Percentiles rank a stretch among this genome's conserved stretches.
Conservation (phyloP, 2,113 vertebrate genomes). For the Turdus rufiventris region DNA sequence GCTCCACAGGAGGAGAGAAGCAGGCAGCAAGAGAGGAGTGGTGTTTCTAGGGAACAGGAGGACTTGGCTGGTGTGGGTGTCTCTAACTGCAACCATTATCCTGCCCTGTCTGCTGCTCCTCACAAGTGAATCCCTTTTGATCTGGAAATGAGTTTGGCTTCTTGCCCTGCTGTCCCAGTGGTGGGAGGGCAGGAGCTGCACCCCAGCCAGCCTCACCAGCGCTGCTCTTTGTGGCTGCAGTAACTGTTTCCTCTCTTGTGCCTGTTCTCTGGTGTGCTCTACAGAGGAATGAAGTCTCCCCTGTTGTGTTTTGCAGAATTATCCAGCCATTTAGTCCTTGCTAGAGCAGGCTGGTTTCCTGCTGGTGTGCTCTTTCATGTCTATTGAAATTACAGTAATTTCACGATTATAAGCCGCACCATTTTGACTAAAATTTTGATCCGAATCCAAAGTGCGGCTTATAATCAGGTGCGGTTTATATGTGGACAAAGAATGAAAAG, state of each 20-base stretch:
- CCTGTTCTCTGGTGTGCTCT: background rate
- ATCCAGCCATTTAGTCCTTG: background rate
- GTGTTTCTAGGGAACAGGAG: background rate
- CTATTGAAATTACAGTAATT: background rate
- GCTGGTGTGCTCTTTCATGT: background rate
- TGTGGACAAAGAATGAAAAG: no score
- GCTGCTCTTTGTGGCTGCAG: background rate
- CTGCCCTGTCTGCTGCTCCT: background rate
- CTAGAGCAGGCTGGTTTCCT: background rate
- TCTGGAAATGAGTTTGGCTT: background rate
- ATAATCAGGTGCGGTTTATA: no score
- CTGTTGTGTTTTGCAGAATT: background rate
- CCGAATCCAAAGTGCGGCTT: no score
- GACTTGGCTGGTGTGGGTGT: background rate
- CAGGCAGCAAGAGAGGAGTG: background rate
- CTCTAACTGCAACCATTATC: background rate
- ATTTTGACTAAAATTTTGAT: no score
- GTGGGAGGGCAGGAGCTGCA: background rate
- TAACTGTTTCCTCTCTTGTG: background rate
- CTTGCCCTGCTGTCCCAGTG: accelerated
- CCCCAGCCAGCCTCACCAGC: background rate
- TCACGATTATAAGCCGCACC: no score
- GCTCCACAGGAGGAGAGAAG: accelerated
- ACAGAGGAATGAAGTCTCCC: background rate
- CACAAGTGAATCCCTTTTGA: background rate